A percentile compares a stretch with the other conserved stretches of the same genome.
Evolutionary conservation across 2,113 vertebrate species (phyloP).

Genomic region (Rhabdornis inornatus): DNA sequence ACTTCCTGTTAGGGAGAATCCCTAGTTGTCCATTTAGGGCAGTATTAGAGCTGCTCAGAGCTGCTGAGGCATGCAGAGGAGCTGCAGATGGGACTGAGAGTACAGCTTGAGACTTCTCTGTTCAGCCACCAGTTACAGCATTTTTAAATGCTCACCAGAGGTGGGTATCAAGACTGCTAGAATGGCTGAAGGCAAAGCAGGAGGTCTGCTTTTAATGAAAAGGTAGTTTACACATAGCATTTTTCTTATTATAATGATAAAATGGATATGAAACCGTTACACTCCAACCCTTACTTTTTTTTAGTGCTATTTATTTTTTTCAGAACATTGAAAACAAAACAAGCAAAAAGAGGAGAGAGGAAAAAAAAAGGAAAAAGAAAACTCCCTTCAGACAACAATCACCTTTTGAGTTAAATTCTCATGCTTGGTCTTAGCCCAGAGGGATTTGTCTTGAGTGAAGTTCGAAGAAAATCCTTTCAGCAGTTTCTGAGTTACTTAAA

Average conservation of each 20-base stretch:
- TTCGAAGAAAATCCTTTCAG: conserved; percentile 54
- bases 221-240: neutral
- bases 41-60: neutral
- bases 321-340: neutral
- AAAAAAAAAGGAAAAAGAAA: neutral
- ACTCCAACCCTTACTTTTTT: neutral
- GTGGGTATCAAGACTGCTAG: neutral
- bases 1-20: neutral
- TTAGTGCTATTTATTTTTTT: conserved; percentile 12
- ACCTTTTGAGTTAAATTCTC: conserved; percentile 55
- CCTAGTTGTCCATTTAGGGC: conserved; percentile 45
- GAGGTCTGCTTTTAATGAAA: conserved; percentile 29
- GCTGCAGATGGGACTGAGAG: conserved; percentile 18
- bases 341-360: neutral
- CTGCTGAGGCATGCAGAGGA: conserved; percentile 15
- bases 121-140: neutral
- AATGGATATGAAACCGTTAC: conserved; percentile 19
- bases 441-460: conserved; percentile 53
- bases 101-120: neutral
- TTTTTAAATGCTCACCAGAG: neutral
- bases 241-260: conserved; percentile 27
- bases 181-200: neutral
- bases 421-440: conserved; percentile 55
- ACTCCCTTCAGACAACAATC: conserved; percentile 48
- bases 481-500: conserved; percentile 54